phyloP scores from a whole-genome alignment of 2,113 vertebrate genomes.

The Patagioenas fasciata region DNA sequence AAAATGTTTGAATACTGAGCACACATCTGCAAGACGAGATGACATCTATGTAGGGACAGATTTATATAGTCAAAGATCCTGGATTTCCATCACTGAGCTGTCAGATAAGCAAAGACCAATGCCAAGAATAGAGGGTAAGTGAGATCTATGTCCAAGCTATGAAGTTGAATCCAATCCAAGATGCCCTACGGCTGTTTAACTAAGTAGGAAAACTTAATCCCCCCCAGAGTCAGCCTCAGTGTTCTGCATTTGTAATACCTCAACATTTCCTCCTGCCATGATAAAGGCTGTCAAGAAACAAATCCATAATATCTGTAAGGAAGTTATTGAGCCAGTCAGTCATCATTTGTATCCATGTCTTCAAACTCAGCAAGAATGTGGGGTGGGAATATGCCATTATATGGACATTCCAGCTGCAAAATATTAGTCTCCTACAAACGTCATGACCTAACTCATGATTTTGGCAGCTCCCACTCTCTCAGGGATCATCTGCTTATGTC shows the following conservation, averaged over 20 bases:
- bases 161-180: slow-evolving; percentile 28
- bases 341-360: slow-evolving; percentile 4
- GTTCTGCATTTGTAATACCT: not conserved
- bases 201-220: slow-evolving; percentile 40
- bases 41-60: slow-evolving; percentile 24
- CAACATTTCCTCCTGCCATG: not conserved
- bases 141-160: slow-evolving; percentile 27
- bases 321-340: slow-evolving; percentile 29
- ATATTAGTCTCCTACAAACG: slow-evolving; percentile 33
- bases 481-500: slow-evolving; percentile 16
- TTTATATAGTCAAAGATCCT: not conserved
- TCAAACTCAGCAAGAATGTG: not conserved
- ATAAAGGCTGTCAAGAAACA: slow-evolving; percentile 45
- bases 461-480: slow-evolving; percentile 46
- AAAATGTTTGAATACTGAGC: not conserved
- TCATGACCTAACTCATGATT: slow-evolving; percentile 22
- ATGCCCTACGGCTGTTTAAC: slow-evolving; percentile 41
- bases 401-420: slow-evolving; percentile 40
- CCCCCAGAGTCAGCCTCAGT: not conserved
- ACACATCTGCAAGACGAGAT: not conserved
- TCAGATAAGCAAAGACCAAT: slow-evolving; percentile 20
- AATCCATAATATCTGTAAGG: not conserved
- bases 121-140: slow-evolving; percentile 29
- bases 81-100: slow-evolving; percentile 20
- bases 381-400: not conserved